Percentiles rank a stretch among this genome's conserved stretches.
Evolutionary conservation across 2,888 invertebrate species (phyloP).

Genomic region (Thysanoteuthis rhombus): DNA sequence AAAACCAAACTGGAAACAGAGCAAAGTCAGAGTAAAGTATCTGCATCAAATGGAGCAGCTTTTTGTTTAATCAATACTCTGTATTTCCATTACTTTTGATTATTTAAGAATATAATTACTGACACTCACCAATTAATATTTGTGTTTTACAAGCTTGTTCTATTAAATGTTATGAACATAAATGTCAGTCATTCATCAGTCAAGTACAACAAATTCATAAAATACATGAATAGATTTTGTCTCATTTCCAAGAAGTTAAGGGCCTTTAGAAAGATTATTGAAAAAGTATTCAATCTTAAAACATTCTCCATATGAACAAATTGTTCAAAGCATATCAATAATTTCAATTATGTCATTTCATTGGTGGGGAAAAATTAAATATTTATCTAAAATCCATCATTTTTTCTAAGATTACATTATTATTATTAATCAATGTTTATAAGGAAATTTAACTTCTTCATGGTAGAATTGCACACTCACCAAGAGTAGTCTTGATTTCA

Average conservation of each 20-base stretch:
- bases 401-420: too few relatives aligned
- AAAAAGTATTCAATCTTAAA: too few relatives aligned
- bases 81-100: not conserved
- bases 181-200: not conserved
- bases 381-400: too few relatives aligned
- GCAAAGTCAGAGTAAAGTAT: not conserved
- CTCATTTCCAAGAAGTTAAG: too few relatives aligned
- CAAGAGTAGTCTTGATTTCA: not conserved
- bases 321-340: too few relatives aligned
- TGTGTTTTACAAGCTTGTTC: not conserved
- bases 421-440: too few relatives aligned
- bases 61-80: not conserved
- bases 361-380: too few relatives aligned
- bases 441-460: too few relatives aligned
- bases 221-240: not conserved
- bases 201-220: not conserved
- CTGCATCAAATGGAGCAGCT: not conserved
- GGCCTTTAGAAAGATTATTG: too few relatives aligned
- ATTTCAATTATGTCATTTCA: too few relatives aligned
- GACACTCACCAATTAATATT: not conserved
- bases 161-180: not conserved
- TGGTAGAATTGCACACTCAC: not conserved
- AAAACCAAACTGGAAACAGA: not conserved
- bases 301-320: too few relatives aligned
- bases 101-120: not conserved